Conservation (phyloP, 2,797 vertebrate species). For the Diceros bicornis region DNA sequence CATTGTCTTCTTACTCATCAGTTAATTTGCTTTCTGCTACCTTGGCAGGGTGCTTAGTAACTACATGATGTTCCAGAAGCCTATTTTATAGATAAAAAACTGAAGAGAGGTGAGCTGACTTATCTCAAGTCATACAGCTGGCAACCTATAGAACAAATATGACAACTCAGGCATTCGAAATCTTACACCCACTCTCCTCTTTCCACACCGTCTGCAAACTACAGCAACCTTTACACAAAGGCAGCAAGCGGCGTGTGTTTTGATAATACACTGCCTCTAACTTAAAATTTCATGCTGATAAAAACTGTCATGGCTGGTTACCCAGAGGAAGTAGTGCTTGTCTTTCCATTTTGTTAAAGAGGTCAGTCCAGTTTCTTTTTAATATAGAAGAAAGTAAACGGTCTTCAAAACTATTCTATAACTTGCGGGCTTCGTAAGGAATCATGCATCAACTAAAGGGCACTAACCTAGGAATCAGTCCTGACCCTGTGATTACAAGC, state of each 20-base stretch:
- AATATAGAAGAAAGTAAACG: neutral
- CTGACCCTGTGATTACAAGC: neutral
- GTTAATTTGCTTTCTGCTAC: slow-evolving; percentile 23
- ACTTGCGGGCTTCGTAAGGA: neutral
- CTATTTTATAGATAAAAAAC: slow-evolving; percentile 45
- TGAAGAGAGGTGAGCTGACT: neutral
- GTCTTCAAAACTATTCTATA: slow-evolving; percentile 1
- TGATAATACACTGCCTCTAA: neutral
- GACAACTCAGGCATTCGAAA: neutral
- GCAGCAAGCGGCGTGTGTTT: slow-evolving; percentile 2
- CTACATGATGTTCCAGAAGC: neutral
- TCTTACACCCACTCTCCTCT: neutral
- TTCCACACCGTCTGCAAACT: neutral
- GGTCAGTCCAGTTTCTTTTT: neutral
- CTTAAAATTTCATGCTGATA: slow-evolving; percentile 26
- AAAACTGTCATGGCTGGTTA: slow-evolving; percentile 28
- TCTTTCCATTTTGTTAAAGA: slow-evolving; percentile 31
- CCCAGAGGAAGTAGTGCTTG: neutral
- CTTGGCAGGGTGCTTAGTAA: neutral
- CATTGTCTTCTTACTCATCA: neutral
- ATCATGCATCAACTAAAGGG: neutral
- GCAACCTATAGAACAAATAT: neutral
- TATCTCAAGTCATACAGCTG: neutral
- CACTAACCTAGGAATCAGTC: neutral
- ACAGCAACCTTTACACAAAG: slow-evolving; percentile 15